Evolutionary conservation across 2,888 invertebrate species (phyloP).

Genomic region (Boloria selene): DNA sequence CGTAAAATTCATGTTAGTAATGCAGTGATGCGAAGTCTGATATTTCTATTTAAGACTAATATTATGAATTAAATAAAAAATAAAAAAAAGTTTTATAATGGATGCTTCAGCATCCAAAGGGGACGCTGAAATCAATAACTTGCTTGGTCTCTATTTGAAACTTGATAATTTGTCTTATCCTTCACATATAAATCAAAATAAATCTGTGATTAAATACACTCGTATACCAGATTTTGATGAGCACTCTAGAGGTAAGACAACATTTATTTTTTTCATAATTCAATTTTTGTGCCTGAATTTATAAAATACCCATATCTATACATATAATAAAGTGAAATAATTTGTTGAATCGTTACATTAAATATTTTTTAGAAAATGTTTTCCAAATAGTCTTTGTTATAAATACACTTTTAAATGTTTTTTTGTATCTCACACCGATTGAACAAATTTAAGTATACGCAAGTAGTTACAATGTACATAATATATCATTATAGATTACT

Average conservation of each 20-base stretch:
- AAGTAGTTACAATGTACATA: too few relatives aligned
- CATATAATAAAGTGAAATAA: too few relatives aligned
- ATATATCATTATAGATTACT: too few relatives aligned
- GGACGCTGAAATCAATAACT: conserved; percentile 53
- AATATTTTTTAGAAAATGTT: too few relatives aligned
- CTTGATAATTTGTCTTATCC: conserved; percentile 53
- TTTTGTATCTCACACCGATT: too few relatives aligned
- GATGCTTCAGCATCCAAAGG: conserved; percentile 65
- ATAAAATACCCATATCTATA: too few relatives aligned
- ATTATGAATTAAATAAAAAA: conserved; percentile 24
- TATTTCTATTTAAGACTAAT: conserved; percentile 5
- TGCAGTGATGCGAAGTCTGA: conserved; percentile 8
- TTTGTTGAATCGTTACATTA: too few relatives aligned
- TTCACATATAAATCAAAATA: conserved; percentile 52
- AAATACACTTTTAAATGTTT: too few relatives aligned
- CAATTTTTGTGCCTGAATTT: conserved; percentile 1
- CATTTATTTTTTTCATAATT: conserved; percentile 5
- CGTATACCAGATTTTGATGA: conserved; percentile 67
- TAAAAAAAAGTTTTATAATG: conserved; percentile 53
- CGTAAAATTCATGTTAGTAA: conserved; percentile 5
- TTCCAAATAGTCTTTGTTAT: too few relatives aligned
- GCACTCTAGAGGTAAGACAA: conserved; percentile 57
- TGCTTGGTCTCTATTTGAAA: conserved; percentile 56
- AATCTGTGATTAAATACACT: conserved; percentile 67
- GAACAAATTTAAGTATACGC: too few relatives aligned